Evolutionary conservation across 2,113 vertebrate genomes (phyloP).

Genomic region (Eonycteris spelaea): DNA sequence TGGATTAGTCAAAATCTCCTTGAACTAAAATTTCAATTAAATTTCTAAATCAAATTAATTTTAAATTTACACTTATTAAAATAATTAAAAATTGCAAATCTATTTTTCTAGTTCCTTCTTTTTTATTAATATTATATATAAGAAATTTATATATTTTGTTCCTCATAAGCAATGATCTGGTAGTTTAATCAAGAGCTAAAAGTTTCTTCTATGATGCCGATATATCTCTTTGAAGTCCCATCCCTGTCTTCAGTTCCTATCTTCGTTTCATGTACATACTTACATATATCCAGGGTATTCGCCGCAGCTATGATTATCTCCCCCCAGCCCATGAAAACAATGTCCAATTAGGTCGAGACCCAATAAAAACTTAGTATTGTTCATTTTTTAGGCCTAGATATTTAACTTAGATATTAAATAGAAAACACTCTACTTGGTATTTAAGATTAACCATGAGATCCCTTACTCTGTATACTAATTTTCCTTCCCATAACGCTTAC

Average conservation of each 20-base stretch:
- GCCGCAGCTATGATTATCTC: not conserved
- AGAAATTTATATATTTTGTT: not conserved
- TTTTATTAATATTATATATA: not conserved
- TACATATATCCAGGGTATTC: not conserved
- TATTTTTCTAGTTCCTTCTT: not conserved
- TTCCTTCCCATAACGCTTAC: not conserved
- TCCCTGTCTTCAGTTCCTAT: not conserved
- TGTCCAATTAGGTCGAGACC: not conserved
- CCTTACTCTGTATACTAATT: not conserved
- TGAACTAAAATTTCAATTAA: conserved; percentile 22
- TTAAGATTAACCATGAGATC: not conserved
- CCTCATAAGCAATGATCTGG: not conserved
- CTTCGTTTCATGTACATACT: not conserved
- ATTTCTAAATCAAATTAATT: conserved; percentile 35
- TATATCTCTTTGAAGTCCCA: not conserved
- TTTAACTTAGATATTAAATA: conserved; percentile 1
- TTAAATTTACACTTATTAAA: not conserved
- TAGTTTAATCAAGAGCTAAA: not conserved
- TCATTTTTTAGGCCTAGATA: not conserved
- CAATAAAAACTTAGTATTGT: not conserved
- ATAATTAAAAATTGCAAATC: not conserved
- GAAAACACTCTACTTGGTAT: not conserved
- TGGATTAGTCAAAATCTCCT: conserved; percentile 10
- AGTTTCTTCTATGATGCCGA: not conserved
- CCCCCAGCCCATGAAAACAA: not conserved